Conservation (phyloP, 1,140 invertebrate species). For the Aleiodes sp. region DNA sequence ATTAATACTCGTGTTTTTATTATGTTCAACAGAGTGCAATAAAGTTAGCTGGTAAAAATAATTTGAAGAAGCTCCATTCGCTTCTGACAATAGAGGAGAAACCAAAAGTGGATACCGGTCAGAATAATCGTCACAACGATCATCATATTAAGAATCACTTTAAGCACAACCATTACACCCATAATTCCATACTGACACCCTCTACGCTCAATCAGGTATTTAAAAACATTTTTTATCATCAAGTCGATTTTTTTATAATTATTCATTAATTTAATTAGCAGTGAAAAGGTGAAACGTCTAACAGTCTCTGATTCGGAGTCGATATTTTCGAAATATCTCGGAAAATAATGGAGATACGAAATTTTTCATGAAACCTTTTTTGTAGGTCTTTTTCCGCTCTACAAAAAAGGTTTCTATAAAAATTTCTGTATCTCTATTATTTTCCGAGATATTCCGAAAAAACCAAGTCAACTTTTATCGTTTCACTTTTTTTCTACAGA, state of each 20-base stretch:
- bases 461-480: no score
- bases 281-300: no score
- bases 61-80: constrained; percentile 67
- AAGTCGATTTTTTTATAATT: background rate
- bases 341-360: no score
- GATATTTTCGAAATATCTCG: no score
- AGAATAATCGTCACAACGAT: constrained; percentile 66
- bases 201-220: constrained; percentile 62
- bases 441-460: no score
- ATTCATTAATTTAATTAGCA: no score
- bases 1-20: constrained; percentile 34
- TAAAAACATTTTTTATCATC: constrained; percentile 11
- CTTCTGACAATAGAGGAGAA: constrained; percentile 68
- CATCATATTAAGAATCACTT: constrained; percentile 66
- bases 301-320: no score
- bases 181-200: constrained; percentile 66
- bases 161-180: constrained; percentile 64
- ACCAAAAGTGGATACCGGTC: constrained; percentile 69
- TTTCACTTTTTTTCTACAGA: no score
- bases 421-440: no score
- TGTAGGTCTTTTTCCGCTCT: no score
- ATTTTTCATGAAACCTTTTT: no score
- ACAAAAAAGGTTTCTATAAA: no score
- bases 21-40: constrained; percentile 67
- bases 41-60: constrained; percentile 70